Evolutionary conservation across 2,113 vertebrate genomes (phyloP).

Genomic region (Paralichthys olivaceus): DNA sequence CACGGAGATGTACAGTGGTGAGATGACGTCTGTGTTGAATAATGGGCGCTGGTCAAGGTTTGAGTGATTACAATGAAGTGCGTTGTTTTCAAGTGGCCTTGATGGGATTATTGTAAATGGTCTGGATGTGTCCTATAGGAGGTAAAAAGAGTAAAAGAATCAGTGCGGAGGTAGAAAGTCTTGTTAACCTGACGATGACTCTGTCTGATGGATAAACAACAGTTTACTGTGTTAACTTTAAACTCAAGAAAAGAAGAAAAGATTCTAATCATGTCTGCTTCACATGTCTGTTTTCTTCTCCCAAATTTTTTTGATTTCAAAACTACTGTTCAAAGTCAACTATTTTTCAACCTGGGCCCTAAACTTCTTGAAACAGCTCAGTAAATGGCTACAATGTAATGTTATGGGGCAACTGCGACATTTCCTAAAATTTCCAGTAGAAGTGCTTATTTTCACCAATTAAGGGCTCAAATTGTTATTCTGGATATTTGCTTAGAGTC

Average conservation of each 20-base stretch:
- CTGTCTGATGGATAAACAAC: constrained; percentile 1
- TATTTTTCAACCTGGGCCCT: neutral
- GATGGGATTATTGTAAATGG: constrained; percentile 38
- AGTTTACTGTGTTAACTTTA: constrained; percentile 32
- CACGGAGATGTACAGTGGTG: constrained; percentile 35
- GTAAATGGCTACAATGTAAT: too few relatives aligned
- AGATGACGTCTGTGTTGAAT: constrained; percentile 41
- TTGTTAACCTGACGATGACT: neutral
- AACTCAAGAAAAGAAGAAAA: constrained; percentile 22
- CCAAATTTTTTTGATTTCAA: constrained; percentile 16
- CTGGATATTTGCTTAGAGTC: too few relatives aligned
- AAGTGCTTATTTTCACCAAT: too few relatives aligned
- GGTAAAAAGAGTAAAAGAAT: constrained; percentile 10
- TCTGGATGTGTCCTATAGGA: constrained; percentile 27
- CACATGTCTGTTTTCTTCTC: constrained; percentile 21
- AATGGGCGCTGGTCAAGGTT: constrained; percentile 16
- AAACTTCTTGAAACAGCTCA: too few relatives aligned
- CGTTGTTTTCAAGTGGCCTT: constrained; percentile 70
- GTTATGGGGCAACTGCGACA: too few relatives aligned
- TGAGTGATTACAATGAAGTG: constrained; percentile 68
- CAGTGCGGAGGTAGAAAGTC: constrained; percentile 11
- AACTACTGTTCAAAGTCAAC: constrained; percentile 5
- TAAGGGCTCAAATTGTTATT: too few relatives aligned
- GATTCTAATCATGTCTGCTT: constrained; percentile 10
- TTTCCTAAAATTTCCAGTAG: too few relatives aligned